A percentile compares a stretch with the other conserved stretches of the same genome.
Evolutionary conservation across 53 echinoderm and acorn worm genomes (phyloP).

Genomic region (Apostichopus leukothele): DNA sequence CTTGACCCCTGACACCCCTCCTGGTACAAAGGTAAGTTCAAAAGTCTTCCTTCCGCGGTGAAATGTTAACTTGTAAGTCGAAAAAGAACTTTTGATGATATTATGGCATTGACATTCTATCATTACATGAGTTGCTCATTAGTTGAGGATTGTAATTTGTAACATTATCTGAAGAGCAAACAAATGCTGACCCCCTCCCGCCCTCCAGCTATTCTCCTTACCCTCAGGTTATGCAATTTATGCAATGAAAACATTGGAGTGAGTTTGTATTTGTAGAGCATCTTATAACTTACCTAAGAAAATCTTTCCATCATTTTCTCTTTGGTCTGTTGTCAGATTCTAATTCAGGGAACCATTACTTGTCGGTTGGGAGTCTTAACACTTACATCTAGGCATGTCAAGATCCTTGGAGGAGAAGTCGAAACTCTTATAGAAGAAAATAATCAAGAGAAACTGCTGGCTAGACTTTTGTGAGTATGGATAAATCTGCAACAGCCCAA

Average conservation of each 20-base stretch:
- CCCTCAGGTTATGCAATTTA: no score
- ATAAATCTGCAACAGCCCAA: no score
- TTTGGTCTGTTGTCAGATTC: constrained; percentile 57
- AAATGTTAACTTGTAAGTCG: no score
- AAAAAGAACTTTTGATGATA: no score
- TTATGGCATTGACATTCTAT: no score
- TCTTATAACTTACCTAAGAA: background rate
- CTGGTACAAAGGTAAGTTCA: constrained; percentile 83
- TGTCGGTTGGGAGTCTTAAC: constrained; percentile 92
- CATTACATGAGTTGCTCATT: no score
- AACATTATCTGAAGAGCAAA: no score
- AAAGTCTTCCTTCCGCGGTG: no score
- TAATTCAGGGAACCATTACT: constrained; percentile 69
- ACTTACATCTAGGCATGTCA: constrained; percentile 65
- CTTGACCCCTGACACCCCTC: constrained; percentile 61
- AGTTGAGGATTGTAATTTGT: no score
- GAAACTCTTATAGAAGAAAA: constrained; percentile 69
- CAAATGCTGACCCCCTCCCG: no score
- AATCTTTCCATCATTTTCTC: background rate
- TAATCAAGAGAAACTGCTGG: constrained; percentile 69
- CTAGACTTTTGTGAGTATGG: constrained; percentile 72
- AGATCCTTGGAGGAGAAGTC: constrained; percentile 91
- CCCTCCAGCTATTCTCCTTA: no score
- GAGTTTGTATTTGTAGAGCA: background rate
- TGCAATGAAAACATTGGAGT: background rate